Conservation (phyloP, 2,888 invertebrate genomes). For the Dexiosoma caninum region DNA sequence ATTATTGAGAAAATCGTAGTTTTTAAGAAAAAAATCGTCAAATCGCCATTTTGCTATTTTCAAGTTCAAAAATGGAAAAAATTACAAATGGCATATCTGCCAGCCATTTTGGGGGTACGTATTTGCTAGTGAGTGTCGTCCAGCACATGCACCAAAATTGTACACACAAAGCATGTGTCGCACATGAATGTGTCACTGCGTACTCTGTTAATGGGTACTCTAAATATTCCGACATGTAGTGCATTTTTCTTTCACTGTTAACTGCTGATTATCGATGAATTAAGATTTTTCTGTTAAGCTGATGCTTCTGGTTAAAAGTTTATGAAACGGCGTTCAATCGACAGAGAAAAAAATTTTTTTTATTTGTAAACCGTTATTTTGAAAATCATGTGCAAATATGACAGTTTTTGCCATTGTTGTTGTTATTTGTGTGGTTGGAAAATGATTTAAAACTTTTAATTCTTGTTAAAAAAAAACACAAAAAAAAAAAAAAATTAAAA, state of each 20-base stretch:
- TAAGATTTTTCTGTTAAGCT: not conserved
- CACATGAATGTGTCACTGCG: too few species aligned
- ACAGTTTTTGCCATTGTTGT: conserved; percentile 28
- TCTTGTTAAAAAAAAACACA: conserved; percentile 9
- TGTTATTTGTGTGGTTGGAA: conserved; percentile 12
- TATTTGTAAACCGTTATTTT: conserved; percentile 34
- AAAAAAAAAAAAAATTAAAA: not conserved
- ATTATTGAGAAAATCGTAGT: too few species aligned
- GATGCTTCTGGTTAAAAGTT: conserved; percentile 23
- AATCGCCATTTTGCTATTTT: too few species aligned
- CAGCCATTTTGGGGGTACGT: too few species aligned
- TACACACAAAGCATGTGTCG: too few species aligned
- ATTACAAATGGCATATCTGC: too few species aligned
- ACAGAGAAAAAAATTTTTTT: not conserved
- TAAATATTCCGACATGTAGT: not conserved
- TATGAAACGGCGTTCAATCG: conserved; percentile 32
- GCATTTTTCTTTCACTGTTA: not conserved
- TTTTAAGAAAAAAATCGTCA: too few species aligned
- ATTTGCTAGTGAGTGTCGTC: too few species aligned
- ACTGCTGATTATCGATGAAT: not conserved
- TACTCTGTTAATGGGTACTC: too few species aligned
- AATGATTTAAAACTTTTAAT: conserved; percentile 45
- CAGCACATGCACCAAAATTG: too few species aligned
- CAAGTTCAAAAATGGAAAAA: too few species aligned
- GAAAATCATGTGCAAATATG: conserved; percentile 63